Conservation (phyloP, 2,888 invertebrate species). For the Colletes collaris region DNA sequence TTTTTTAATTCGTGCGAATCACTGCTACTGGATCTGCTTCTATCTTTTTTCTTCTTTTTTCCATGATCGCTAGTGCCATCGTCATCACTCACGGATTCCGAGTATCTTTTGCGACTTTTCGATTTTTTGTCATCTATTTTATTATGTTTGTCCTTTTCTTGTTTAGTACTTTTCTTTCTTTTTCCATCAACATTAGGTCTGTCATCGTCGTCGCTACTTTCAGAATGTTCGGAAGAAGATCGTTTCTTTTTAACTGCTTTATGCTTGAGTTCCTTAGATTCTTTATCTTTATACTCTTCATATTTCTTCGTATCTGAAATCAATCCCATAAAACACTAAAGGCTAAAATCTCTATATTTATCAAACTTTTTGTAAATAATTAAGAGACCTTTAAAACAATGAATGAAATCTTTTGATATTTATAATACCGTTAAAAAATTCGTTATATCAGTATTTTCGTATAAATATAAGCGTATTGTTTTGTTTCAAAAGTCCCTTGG, state of each 20-base stretch:
- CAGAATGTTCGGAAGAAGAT: slow-evolving; percentile 61
- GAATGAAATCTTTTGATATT: background rate
- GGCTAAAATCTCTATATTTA: slow-evolving; percentile 67
- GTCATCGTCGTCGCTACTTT: slow-evolving; percentile 73
- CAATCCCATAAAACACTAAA: slow-evolving; percentile 74
- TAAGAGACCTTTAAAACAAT: slow-evolving; percentile 71
- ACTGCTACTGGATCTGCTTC: slow-evolving; percentile 66
- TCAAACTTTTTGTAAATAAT: slow-evolving; percentile 3
- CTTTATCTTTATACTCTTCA: slow-evolving; percentile 87
- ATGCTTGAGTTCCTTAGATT: slow-evolving; percentile 86
- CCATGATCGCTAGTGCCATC: slow-evolving; percentile 55
- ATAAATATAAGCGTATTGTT: background rate
- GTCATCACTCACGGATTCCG: slow-evolving; percentile 47
- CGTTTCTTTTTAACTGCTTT: slow-evolving; percentile 82
- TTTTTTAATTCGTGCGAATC: slow-evolving; percentile 72
- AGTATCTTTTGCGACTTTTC: slow-evolving; percentile 53
- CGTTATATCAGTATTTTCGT: background rate
- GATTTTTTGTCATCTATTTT: slow-evolving; percentile 75
- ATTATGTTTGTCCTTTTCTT: slow-evolving; percentile 46
- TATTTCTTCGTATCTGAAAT: slow-evolving; percentile 88
- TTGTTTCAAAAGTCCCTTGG: slow-evolving; percentile 57
- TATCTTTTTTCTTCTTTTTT: slow-evolving; percentile 67
- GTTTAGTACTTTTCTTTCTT: slow-evolving; percentile 36
- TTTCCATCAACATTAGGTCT: slow-evolving; percentile 53
- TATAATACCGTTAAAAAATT: background rate